A percentile compares a stretch with the other conserved stretches of the same genome.
Evolutionary conservation across 2,797 vertebrate genomes (phyloP).

Genomic region (Steatocranus sp.): DNA sequence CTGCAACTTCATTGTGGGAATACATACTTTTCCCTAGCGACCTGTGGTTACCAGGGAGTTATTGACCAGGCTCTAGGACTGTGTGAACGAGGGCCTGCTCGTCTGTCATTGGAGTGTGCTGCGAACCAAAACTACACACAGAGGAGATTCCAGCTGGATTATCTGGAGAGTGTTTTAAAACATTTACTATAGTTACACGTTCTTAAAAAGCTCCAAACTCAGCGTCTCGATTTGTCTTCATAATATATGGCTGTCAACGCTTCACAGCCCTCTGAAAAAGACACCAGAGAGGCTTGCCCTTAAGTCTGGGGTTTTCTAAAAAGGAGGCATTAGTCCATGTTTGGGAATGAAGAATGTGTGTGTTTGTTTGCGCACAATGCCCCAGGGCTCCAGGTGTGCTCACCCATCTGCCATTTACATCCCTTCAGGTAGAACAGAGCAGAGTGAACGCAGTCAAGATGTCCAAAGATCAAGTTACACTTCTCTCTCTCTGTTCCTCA

Average conservation of each 20-base stretch:
- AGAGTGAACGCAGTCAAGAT: slow-evolving; percentile 38
- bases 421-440: slow-evolving; percentile 50
- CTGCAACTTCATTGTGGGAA: background rate
- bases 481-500: slow-evolving; percentile 32
- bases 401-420: slow-evolving; percentile 54
- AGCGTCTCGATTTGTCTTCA: slow-evolving; percentile 55
- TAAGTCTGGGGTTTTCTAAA: slow-evolving; percentile 20
- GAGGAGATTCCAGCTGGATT: slow-evolving; percentile 18
- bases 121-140: background rate
- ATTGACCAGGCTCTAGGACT: background rate
- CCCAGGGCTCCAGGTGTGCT: slow-evolving; percentile 57
- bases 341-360: background rate
- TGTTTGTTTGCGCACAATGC: background rate
- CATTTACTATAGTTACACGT: background rate
- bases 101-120: slow-evolving; percentile 3
- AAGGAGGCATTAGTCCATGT: slow-evolving; percentile 18
- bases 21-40: background rate
- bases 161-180: background rate
- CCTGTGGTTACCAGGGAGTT: background rate
- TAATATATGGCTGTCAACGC: slow-evolving; percentile 60
- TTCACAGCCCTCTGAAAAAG: slow-evolving; percentile 37
- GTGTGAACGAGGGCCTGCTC: background rate
- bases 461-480: slow-evolving; percentile 58
- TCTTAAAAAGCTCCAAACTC: slow-evolving; percentile 24
- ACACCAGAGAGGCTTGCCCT: slow-evolving; percentile 21